These are phyloP conservation scores for Laodelphax striatellus DNA, from an alignment of 1,140 invertebrate species.

Conservation along the genomic window DNA sequence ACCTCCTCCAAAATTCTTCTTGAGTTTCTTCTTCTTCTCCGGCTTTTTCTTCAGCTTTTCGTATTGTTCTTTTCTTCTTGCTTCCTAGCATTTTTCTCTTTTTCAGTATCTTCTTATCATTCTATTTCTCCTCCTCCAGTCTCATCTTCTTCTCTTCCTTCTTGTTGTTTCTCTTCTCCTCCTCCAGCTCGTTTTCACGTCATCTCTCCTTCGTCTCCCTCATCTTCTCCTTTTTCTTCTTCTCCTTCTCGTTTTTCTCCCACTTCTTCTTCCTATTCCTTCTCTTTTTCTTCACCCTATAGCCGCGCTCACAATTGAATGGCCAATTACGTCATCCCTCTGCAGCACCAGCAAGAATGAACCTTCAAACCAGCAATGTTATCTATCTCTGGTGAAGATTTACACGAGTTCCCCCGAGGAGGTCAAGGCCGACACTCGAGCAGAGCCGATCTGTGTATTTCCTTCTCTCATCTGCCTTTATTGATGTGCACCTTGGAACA, in stretches of 20 bases:
- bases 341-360: not conserved
- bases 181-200: no score
- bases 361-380: not conserved
- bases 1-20: no score
- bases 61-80: not conserved
- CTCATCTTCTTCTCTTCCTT: not conserved
- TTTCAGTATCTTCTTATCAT: not conserved
- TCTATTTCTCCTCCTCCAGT: not conserved
- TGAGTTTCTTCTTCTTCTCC: not conserved
- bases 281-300: not conserved
- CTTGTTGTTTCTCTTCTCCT: not conserved
- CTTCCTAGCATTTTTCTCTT: not conserved
- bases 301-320: not conserved
- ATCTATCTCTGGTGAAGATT: not conserved
- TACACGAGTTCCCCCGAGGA: not conserved
- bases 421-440: not conserved
- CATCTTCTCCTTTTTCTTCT: not conserved
- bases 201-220: not conserved
- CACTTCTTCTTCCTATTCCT: not conserved
- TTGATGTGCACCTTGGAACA: no score
- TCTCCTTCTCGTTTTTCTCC: not conserved
- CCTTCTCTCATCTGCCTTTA: not conserved
- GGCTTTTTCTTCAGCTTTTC: not conserved
- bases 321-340: not conserved
- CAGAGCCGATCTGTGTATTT: not conserved